These are phyloP conservation scores for Leucophenga montana DNA, from an alignment of 2,888 invertebrate genomes.

Conservation along the genomic window DNA sequence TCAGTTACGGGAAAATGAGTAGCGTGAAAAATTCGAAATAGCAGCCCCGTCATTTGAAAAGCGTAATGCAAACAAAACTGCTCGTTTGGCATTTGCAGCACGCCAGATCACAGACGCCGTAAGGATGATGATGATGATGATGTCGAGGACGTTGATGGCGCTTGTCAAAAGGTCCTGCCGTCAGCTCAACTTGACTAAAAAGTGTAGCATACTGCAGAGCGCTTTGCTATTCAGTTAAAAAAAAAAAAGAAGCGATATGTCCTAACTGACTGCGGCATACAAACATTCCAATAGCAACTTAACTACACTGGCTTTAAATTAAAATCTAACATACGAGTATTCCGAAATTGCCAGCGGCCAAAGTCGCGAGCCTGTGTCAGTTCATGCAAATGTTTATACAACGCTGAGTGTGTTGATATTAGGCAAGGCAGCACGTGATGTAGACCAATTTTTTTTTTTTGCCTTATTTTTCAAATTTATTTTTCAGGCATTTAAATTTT, in stretches of 20 bases:
- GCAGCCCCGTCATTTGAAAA: conserved; percentile 5
- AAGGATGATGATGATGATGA: neutral
- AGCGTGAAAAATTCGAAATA: no score
- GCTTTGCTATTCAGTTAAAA: no score
- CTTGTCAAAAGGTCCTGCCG: conserved; percentile 30
- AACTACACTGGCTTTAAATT: conserved; percentile 30
- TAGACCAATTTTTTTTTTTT: conserved; percentile 2
- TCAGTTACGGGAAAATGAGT: neutral
- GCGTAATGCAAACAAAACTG: neutral
- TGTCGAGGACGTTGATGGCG: neutral
- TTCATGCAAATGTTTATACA: conserved; percentile 26
- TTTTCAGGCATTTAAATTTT: conserved; percentile 5
- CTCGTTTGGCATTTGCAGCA: neutral
- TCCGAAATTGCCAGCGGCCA: no score
- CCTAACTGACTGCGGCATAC: neutral
- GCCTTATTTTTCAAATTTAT: neutral
- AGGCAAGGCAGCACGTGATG: neutral
- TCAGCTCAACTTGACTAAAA: conserved; percentile 4
- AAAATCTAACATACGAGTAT: no score
- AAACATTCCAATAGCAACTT: neutral
- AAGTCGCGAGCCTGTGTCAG: conserved; percentile 42
- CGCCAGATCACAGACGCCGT: conserved; percentile 10
- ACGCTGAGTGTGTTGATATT: conserved; percentile 38
- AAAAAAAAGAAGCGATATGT: conserved; percentile 6
- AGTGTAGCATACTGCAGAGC: conserved; percentile 5